These are phyloP conservation scores for Drosophila aldrichi DNA, from an alignment of 2,888 invertebrate genomes.

Conservation along the genomic window DNA sequence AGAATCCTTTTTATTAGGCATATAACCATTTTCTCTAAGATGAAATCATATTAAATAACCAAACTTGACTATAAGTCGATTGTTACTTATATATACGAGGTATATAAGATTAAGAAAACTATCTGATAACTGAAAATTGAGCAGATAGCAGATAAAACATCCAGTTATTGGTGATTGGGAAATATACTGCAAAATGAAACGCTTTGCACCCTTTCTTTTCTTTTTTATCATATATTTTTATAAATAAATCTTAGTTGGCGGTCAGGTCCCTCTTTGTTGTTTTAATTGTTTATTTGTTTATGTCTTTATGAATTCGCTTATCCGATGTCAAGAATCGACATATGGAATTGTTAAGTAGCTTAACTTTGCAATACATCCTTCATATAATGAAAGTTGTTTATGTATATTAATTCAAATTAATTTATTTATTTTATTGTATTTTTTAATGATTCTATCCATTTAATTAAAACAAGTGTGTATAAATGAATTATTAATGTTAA, in stretches of 20 bases:
- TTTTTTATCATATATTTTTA: too few species aligned
- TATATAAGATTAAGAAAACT: not conserved
- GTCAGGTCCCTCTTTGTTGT: not conserved
- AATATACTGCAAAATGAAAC: not conserved
- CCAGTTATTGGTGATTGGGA: not conserved
- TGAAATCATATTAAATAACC: not conserved
- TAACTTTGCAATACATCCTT: not conserved
- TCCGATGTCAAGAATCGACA: not conserved
- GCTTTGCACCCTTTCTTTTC: not conserved
- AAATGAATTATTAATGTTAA: not conserved
- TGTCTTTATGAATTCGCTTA: not conserved
- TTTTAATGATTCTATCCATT: slow-evolving; percentile 30
- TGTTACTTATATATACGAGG: not conserved
- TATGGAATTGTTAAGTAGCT: not conserved
- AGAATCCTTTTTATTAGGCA: too few species aligned
- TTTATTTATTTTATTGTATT: slow-evolving; percentile 21
- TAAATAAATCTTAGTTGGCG: too few species aligned
- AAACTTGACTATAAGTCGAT: not conserved
- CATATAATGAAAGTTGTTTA: not conserved
- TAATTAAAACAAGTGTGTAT: slow-evolving; percentile 20
- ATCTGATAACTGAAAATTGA: not conserved
- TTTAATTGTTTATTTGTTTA: not conserved
- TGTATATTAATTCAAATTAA: slow-evolving; percentile 18
- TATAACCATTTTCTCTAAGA: not conserved
- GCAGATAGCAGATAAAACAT: not conserved